Evolutionary conservation across 2,113 vertebrate species (phyloP), one percentile per base, ranked within the genome.

Genomic region (Apistogramma diplotaenia): DNA sequence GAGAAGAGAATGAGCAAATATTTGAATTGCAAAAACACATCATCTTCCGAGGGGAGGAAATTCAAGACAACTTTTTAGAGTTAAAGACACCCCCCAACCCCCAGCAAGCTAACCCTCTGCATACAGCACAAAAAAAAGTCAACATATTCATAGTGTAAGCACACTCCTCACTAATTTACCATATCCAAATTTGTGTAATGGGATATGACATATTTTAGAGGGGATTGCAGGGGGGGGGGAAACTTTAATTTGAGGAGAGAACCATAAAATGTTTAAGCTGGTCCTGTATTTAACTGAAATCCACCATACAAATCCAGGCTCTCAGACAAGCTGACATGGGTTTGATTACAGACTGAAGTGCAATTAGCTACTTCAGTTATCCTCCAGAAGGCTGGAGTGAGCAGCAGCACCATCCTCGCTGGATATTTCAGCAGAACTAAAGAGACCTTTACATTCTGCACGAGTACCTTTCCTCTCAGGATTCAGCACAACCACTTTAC

Each of bases 1-100:
- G 94, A 96, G 96, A 96, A 95, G 96, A 96, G 94, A 97, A 96
- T 94, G 91, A 89, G 95, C 95, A 96, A 97, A 97, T 96, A 98
- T 99, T 98, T 98, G 97, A 97, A 99, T 98, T 99, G 97, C 96
- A 97, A 98, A 96, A 99, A 97, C 95, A 97, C 95, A 97, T 97
- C 96, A 95, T 94, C 95, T 96, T 95, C 95, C 95, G 94, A 96
- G 93, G 95, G 95, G 95, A 94, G 94, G 94, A 89, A 96, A 97
- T 97, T 96, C 94, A 94, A 96, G 94, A 97, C 96, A 97, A 97
- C 96, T 95, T 95, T 94, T 92, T 91, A 81, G 93, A 93, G 94
- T 93, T 93, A 85, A 92, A 93, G 89, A 93, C 89, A 56, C 58
- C 82, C 83, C 83, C 71, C 84, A 83, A 85, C 83, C 86, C 90